These are phyloP conservation scores for Hirtodrosophila histrioides DNA, from an alignment of 2,888 invertebrate species.

Conservation along the genomic window DNA sequence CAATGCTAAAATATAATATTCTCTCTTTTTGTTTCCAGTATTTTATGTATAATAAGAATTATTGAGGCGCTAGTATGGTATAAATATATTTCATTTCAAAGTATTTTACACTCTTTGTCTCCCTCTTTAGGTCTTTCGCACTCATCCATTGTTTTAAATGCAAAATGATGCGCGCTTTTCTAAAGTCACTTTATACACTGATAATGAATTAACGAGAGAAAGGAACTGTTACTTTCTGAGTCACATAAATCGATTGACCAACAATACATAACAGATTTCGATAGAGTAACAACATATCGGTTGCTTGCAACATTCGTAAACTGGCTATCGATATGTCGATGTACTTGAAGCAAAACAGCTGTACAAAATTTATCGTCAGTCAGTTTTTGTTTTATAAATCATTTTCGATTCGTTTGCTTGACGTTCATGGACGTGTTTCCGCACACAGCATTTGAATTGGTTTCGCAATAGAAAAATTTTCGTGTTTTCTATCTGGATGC, in stretches of 20 bases:
- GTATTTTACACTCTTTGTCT: not conserved
- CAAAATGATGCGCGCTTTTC: not conserved
- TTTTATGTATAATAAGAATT: no score
- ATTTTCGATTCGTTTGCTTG: slow-evolving; percentile 73
- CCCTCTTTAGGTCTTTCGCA: no score
- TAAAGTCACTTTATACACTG: not conserved
- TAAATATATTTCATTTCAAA: no score
- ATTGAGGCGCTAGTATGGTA: no score
- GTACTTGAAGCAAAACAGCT: slow-evolving; percentile 38
- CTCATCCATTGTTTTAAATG: no score
- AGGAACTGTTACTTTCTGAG: not conserved
- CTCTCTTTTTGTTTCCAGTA: no score
- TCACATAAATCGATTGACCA: not conserved
- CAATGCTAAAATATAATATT: no score
- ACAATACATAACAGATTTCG: not conserved
- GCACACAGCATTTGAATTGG: slow-evolving; percentile 66
- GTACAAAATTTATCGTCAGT: slow-evolving; percentile 41
- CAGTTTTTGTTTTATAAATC: slow-evolving; percentile 65
- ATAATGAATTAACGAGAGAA: not conserved
- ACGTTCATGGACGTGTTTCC: slow-evolving; percentile 68
- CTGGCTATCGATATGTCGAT: slow-evolving; percentile 13
- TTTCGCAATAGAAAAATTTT: slow-evolving; percentile 73
- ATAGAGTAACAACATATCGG: slow-evolving; percentile 8
- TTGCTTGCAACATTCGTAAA: not conserved
- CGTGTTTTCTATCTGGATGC: slow-evolving; percentile 68